Evolutionary conservation across 2,888 invertebrate genomes (phyloP).

Genomic region (Eurois occulta): DNA sequence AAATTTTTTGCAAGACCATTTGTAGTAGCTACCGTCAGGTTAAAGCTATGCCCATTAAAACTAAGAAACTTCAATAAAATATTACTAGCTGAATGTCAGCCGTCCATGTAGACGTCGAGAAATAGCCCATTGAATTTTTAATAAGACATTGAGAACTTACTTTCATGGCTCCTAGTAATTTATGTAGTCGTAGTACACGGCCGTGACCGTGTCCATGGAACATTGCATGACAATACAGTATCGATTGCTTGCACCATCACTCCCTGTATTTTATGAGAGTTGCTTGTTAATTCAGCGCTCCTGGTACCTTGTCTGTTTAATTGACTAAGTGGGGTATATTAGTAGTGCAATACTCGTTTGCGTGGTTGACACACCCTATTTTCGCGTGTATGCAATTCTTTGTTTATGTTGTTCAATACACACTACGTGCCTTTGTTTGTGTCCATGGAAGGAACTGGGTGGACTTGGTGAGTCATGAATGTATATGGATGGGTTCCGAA

Average conservation of each 20-base stretch:
- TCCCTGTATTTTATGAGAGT: conserved; percentile 26
- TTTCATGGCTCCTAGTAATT: conserved; percentile 65
- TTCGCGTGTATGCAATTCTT: conserved; percentile 56
- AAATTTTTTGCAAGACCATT: too few relatives aligned
- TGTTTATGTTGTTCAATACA: conserved; percentile 29
- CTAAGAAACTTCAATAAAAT: conserved; percentile 14
- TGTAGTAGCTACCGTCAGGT: neutral
- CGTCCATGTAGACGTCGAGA: conserved; percentile 39
- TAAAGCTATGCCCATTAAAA: conserved; percentile 1
- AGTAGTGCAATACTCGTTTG: conserved; percentile 43
- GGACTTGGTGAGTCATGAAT: conserved; percentile 26
- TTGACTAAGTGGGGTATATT: conserved; percentile 39
- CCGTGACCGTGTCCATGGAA: conserved; percentile 65
- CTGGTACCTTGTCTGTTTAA: conserved; percentile 46
- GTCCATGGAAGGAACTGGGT: conserved; percentile 10
- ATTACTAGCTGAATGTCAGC: conserved; percentile 45
- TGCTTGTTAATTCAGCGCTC: conserved; percentile 34
- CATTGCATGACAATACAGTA: conserved; percentile 63
- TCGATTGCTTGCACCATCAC: conserved; percentile 61
- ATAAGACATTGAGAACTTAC: conserved; percentile 59
- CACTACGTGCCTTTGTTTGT: conserved; percentile 26
- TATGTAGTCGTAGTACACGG: conserved; percentile 39
- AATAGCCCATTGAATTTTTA: conserved; percentile 62
- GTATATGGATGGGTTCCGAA: neutral
- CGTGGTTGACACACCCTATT: conserved; percentile 42